phyloP scores from a whole-genome alignment of 2,888 invertebrate species.

The Opisthograptis luteolata region DNA sequence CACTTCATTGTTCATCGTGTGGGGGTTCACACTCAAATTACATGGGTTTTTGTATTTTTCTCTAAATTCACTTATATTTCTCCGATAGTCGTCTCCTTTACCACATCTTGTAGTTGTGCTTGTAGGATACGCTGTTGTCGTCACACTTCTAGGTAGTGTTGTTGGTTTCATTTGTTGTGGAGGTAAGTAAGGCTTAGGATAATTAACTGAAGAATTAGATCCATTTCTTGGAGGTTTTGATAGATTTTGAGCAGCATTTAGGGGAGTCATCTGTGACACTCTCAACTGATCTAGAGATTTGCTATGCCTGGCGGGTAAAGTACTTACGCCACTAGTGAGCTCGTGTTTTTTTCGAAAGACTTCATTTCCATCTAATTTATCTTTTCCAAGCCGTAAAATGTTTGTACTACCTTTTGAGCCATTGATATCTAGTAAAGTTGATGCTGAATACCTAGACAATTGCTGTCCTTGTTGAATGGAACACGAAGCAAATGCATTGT shows the following conservation, averaged over 20 bases:
- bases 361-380: constrained; percentile 62
- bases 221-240: constrained; percentile 66
- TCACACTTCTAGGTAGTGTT: constrained; percentile 78
- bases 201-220: constrained; percentile 76
- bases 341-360: constrained; percentile 68
- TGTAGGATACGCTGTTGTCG: constrained; percentile 75
- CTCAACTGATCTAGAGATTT: constrained; percentile 92
- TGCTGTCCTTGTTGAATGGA: constrained; percentile 76
- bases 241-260: constrained; percentile 62
- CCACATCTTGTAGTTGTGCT: constrained; percentile 72
- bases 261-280: constrained; percentile 75
- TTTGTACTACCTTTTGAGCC: constrained; percentile 59
- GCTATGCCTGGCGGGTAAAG: constrained; percentile 89
- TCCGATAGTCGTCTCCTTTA: constrained; percentile 82
- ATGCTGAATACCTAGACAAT: constrained; percentile 85
- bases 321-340: constrained; percentile 78
- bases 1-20: constrained; percentile 72
- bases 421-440: constrained; percentile 81
- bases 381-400: constrained; percentile 58
- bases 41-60: constrained; percentile 86
- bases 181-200: constrained; percentile 72
- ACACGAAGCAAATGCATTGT: constrained; percentile 71
- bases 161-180: constrained; percentile 76
- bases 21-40: constrained; percentile 63
- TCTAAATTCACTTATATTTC: constrained; percentile 86